These are phyloP conservation scores for Galendromus occidentalis DNA, from an alignment of 1,140 invertebrate genomes.

Conservation along the genomic window DNA sequence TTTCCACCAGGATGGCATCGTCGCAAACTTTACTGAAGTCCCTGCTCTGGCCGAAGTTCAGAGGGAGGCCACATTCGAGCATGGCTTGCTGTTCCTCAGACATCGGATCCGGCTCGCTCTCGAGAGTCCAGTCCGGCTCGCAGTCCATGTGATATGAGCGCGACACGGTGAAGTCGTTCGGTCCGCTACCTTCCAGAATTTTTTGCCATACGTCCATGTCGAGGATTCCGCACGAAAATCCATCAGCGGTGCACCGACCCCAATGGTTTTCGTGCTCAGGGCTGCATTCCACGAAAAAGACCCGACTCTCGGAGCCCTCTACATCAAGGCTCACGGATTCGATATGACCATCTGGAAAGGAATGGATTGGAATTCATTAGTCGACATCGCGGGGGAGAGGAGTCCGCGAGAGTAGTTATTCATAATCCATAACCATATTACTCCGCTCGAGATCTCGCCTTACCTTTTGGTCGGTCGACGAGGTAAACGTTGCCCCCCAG, in stretches of 20 bases:
- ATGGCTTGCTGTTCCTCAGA: neutral
- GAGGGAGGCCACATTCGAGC: neutral
- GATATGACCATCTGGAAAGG: neutral
- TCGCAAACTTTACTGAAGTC: neutral
- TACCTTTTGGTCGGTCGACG: neutral
- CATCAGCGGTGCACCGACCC: neutral
- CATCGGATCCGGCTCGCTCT: neutral
- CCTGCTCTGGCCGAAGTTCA: neutral
- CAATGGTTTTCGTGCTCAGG: neutral
- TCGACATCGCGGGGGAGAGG: neutral
- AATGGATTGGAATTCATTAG: neutral
- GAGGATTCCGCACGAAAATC: neutral
- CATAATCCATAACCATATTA: neutral
- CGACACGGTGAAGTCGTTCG: neutral
- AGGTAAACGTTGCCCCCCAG: neutral
- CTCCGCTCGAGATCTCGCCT: neutral
- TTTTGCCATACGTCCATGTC: constrained; percentile 1
- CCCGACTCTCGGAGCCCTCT: neutral
- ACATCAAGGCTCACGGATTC: neutral
- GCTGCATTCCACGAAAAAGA: neutral
- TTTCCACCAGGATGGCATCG: neutral
- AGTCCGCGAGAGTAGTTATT: no score
- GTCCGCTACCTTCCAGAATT: neutral
- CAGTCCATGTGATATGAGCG: constrained; percentile 8
- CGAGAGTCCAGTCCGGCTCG: neutral